Evolutionary conservation across 1,140 invertebrate genomes (phyloP).

Genomic region (Uloborus diversus): DNA sequence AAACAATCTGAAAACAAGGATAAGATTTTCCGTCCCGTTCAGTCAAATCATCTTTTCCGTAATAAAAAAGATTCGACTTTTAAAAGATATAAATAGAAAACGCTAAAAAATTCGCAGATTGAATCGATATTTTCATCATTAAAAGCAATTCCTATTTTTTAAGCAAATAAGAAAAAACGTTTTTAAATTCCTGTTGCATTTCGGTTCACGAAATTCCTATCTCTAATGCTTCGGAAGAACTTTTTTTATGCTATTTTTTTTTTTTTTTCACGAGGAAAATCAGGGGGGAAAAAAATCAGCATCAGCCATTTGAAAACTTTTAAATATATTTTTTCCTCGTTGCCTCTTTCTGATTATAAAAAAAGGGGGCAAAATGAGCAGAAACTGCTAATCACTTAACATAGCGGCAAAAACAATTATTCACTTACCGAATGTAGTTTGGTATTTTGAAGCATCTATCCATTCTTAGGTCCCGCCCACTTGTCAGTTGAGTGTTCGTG

Average conservation of each 20-base stretch:
- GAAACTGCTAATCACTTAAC: background rate
- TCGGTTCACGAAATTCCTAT: background rate
- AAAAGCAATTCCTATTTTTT: background rate
- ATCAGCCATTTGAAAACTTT: no score
- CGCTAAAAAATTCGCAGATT: no score
- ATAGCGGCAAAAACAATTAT: slow-evolving; percentile 1
- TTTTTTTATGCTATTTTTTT: slow-evolving; percentile 1
- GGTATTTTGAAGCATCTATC: slow-evolving; percentile 38
- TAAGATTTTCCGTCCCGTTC: no score
- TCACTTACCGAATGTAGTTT: background rate
- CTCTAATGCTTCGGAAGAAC: background rate
- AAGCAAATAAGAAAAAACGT: background rate
- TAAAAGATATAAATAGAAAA: no score
- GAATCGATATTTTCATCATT: background rate
- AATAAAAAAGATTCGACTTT: no score
- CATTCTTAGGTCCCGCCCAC: slow-evolving; percentile 31
- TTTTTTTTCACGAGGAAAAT: slow-evolving; percentile 2
- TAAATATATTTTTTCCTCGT: no score
- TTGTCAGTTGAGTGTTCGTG: background rate
- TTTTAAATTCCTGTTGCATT: slow-evolving; percentile 1
- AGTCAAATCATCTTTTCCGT: no score
- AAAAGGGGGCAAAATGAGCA: background rate
- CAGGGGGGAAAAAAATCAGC: background rate
- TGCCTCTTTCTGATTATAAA: no score
- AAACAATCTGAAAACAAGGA: no score